These are phyloP conservation scores for Drosophila melanica DNA, from an alignment of 1,140 invertebrate species.

Conservation along the genomic window DNA sequence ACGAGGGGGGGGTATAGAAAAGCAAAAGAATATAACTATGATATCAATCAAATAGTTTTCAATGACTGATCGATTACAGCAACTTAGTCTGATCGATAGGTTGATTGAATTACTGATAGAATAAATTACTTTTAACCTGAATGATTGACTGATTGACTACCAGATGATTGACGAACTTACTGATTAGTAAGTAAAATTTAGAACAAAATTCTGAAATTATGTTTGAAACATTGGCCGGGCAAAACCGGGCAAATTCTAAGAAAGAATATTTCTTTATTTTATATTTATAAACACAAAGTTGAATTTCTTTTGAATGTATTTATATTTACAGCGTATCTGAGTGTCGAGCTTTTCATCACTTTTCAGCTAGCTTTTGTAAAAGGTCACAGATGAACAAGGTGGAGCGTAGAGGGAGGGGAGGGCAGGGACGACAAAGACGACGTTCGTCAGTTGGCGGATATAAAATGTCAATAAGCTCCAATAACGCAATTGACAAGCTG, in stretches of 20 bases:
- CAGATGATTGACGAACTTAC: no score
- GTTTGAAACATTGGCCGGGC: no score
- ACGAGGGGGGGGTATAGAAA: not conserved
- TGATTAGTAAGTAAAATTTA: no score
- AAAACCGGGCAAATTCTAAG: no score
- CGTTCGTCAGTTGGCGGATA: conserved; percentile 55
- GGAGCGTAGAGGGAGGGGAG: not conserved
- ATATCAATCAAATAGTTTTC: not conserved
- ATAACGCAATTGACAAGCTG: conserved; percentile 80
- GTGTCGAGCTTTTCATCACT: no score
- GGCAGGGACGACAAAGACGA: conserved; percentile 13
- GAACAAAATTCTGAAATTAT: no score
- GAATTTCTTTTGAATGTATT: not conserved
- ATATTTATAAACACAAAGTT: no score
- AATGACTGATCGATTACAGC: not conserved
- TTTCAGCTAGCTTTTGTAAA: not conserved
- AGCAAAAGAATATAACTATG: not conserved
- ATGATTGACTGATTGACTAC: no score
- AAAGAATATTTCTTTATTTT: no score
- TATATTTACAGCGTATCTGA: not conserved
- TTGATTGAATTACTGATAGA: no score
- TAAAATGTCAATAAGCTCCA: conserved; percentile 82
- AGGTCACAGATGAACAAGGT: not conserved
- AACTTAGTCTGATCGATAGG: no score
- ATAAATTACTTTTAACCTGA: no score